Evolutionary conservation across 1,140 invertebrate genomes (phyloP).

Genomic region (Hylaeus volcanicus): DNA sequence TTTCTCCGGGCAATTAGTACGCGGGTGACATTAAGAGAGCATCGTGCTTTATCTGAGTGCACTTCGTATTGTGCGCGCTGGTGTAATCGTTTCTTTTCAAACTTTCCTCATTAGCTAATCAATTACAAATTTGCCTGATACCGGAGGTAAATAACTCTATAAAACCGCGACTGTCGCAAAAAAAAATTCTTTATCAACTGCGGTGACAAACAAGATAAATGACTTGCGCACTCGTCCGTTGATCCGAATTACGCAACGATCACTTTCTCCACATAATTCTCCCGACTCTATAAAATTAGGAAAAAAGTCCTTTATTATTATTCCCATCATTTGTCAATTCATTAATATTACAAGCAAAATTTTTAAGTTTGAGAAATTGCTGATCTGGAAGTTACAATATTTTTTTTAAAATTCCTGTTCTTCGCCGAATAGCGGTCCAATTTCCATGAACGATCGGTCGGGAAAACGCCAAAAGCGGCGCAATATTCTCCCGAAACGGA

Average conservation of each 20-base stretch:
- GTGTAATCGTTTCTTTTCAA: background rate
- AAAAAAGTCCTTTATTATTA: background rate
- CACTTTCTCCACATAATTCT: background rate
- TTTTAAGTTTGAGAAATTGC: too few relatives aligned
- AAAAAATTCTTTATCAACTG: conserved; percentile 14
- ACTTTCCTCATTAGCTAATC: conserved; percentile 41
- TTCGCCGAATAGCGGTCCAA: background rate
- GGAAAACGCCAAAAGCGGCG: background rate
- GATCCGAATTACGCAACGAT: conserved; percentile 23
- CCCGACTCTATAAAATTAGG: background rate
- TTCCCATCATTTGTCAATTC: too few relatives aligned
- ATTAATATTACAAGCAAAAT: too few relatives aligned
- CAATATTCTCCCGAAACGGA: background rate
- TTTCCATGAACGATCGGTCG: background rate
- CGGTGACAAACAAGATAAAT: conserved; percentile 43
- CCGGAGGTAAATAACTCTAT: conserved; percentile 17
- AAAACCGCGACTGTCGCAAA: conserved; percentile 19
- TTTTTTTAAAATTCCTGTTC: too few relatives aligned
- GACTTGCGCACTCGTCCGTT: background rate
- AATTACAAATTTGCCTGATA: conserved; percentile 46
- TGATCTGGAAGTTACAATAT: too few relatives aligned
- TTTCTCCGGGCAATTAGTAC: conserved; percentile 21
- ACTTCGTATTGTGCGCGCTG: conserved; percentile 20
- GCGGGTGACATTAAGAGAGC: background rate
- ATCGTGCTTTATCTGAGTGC: conserved; percentile 19